Conservation (phyloP, 2,888 invertebrate genomes). For the Polyommatus icarus region DNA sequence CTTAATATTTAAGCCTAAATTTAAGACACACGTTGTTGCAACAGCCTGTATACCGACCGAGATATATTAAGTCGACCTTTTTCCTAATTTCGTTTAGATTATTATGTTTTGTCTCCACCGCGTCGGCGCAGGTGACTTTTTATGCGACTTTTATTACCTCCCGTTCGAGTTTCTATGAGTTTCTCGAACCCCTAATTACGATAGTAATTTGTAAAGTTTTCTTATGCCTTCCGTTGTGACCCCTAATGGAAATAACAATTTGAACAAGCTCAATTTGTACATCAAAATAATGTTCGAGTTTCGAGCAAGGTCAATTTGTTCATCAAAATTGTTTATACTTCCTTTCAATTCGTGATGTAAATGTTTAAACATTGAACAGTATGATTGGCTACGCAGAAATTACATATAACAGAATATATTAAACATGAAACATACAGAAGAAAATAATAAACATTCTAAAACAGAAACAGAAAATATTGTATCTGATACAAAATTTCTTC, state of each 20-base stretch:
- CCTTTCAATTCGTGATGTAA: too few relatives aligned
- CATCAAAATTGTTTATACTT: not conserved
- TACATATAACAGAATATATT: too few relatives aligned
- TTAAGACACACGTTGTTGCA: not conserved
- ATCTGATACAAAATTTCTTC: too few relatives aligned
- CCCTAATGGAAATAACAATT: not conserved
- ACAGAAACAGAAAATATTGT: too few relatives aligned
- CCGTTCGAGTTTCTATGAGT: slow-evolving; percentile 15
- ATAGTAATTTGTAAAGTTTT: slow-evolving; percentile 16
- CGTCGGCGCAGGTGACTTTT: slow-evolving; percentile 41
- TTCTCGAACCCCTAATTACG: slow-evolving; percentile 14
- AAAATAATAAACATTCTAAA: too few relatives aligned
- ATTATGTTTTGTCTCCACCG: slow-evolving; percentile 44
- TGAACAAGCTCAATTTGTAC: slow-evolving; percentile 1
- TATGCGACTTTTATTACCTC: slow-evolving; percentile 20
- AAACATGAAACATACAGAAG: too few relatives aligned
- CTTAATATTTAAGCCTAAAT: not conserved
- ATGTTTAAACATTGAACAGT: too few relatives aligned
- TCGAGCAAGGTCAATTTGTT: not conserved
- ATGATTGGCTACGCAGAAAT: too few relatives aligned
- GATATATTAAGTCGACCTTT: slow-evolving; percentile 33
- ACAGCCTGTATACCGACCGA: slow-evolving; percentile 35
- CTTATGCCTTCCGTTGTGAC: slow-evolving; percentile 20
- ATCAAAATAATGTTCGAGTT: not conserved
- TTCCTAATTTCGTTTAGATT: slow-evolving; percentile 43